A percentile compares a stretch with the other conserved stretches of the same genome.
Evolutionary conservation across 2,113 vertebrate genomes (phyloP).

Genomic region (Ranitomeya imitator): DNA sequence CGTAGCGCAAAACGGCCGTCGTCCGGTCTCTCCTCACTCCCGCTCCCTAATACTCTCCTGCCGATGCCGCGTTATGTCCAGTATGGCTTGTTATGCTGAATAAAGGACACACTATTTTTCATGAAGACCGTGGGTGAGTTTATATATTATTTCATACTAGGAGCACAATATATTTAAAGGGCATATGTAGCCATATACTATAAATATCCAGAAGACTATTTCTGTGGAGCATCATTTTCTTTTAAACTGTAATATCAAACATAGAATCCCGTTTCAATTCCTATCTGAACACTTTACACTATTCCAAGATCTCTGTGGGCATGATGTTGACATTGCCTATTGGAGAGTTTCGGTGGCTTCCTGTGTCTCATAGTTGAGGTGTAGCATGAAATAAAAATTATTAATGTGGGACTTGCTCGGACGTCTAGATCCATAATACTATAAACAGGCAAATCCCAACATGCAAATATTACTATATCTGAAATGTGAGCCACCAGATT

Average conservation of each 20-base stretch:
- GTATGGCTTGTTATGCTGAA: no score
- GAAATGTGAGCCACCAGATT: not conserved
- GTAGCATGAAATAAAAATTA: constrained; percentile 17
- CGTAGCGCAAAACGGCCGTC: no score
- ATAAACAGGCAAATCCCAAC: constrained; percentile 1
- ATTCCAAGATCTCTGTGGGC: not conserved
- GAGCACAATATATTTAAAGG: no score
- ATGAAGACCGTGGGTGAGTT: no score
- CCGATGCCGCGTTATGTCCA: no score
- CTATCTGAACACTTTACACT: constrained; percentile 27
- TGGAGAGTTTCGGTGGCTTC: not conserved
- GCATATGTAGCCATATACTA: not conserved
- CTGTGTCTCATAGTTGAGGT: not conserved
- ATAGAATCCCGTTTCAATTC: not conserved
- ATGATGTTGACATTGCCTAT: not conserved
- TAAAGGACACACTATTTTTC: no score
- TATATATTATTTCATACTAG: no score
- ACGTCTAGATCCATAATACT: not conserved
- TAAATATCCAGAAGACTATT: not conserved
- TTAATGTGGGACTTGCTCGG: not conserved
- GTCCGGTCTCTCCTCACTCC: no score
- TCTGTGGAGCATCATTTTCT: not conserved
- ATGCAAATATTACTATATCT: constrained; percentile 38
- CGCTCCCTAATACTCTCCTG: no score
- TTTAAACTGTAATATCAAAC: not conserved